These are phyloP conservation scores for Syngnathus floridae DNA, from an alignment of 2,113 vertebrate genomes.

Conservation along the genomic window DNA sequence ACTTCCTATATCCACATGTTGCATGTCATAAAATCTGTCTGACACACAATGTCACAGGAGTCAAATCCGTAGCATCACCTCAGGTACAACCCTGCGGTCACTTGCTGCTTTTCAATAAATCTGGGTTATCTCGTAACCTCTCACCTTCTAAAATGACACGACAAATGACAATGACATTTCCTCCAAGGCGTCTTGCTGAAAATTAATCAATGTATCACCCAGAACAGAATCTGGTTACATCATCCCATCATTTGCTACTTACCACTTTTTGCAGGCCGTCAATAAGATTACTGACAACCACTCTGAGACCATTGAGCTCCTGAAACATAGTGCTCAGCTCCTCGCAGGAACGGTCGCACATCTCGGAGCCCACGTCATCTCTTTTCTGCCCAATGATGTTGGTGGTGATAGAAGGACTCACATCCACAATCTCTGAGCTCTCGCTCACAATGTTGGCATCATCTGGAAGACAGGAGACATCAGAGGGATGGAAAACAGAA, in stretches of 20 bases:
- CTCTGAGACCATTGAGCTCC: conserved; percentile 85
- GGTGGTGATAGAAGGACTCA: conserved; percentile 74
- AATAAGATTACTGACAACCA: conserved; percentile 84
- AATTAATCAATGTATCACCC: conserved; percentile 3
- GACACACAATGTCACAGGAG: conserved; percentile 50
- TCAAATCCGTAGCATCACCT: conserved; percentile 43
- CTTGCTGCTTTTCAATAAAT: conserved; percentile 47
- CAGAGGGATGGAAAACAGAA: conserved; percentile 29
- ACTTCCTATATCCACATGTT: conserved; percentile 72
- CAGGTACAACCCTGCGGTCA: conserved; percentile 29
- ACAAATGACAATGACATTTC: conserved; percentile 16
- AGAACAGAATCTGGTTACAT: conserved; percentile 7
- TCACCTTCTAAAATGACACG: conserved; percentile 10
- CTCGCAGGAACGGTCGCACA: conserved; percentile 91
- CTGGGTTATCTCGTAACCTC: conserved; percentile 50
- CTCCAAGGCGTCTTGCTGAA: conserved; percentile 6
- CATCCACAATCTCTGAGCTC: conserved; percentile 78
- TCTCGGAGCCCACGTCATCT: conserved; percentile 63
- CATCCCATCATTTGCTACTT: conserved; percentile 26
- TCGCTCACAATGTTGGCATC: conserved; percentile 81
- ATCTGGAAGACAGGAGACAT: conserved; percentile 55
- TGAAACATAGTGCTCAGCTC: conserved; percentile 86
- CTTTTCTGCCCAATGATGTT: conserved; percentile 76
- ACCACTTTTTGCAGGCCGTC: conserved; percentile 92
- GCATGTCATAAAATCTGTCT: conserved; percentile 67